Base-by-base conservation (phyloP, 2,113 vertebrate genomes). In the Odontophorus gujanensis region DNA sequence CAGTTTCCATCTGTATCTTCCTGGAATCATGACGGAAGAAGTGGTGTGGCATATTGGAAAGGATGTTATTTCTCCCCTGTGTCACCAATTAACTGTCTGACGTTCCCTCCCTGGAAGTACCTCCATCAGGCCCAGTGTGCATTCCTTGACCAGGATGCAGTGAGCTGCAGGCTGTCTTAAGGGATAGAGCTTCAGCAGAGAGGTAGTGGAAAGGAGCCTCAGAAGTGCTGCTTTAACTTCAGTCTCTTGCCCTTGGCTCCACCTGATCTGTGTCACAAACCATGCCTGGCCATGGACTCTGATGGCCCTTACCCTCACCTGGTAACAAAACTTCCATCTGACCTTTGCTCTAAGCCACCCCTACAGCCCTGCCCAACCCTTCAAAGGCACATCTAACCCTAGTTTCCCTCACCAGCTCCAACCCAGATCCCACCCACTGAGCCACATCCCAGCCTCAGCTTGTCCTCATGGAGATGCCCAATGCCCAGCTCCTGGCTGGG, bases 61-160 rank as follows among this genome's bases (percentile, higher is more conserved):
- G 16, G 16, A 3, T 13, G 25, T 43, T 67, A 67, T 45, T 67
- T 67, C 38, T 69, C 68, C n/a, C 28, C 12, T n/a, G n/a, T 21
- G 32, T 47, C 45, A 26, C 26, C 32, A 28, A 45, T 59, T 36
- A 7, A 18, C 13, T 9, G 5, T 11, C 40, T 74, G 20, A 58
- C 36, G 8, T 74, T 45, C 8, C 13, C 1, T 45, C 13, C 30
- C 36, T 67, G 53, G 1, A 0, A 47, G 6, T 7, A 21, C 14
- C 32, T 25, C 36, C 17, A 9, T 51, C 5, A 74, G 43, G 13
- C 13, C 7, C 0, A 0, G 21, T 17, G 18, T 55, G 13, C 11
- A 18, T 9, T 45, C 36, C 45, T 59, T 11, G 26, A 51, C n/a
- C 1, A 0, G 9, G n/a, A 34, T 34, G 34, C 42, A 65, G 48